A percentile compares a stretch with the other conserved stretches of the same genome.
Evolutionary conservation across 2,888 invertebrate genomes (phyloP).

Genomic region (Tineola bisselliella): DNA sequence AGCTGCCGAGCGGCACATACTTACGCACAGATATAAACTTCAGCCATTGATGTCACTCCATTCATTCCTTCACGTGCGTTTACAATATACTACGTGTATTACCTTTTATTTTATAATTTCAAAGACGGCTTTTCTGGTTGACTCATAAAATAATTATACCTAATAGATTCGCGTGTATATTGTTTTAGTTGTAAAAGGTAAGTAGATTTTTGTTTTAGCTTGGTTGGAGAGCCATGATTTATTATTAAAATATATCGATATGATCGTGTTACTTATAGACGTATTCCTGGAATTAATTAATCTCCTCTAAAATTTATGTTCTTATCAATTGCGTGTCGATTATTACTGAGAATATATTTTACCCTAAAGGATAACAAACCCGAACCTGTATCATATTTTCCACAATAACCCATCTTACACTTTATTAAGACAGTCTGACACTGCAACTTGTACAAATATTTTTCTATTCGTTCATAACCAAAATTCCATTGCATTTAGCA

Average conservation of each 20-base stretch:
- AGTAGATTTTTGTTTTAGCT: too few species aligned
- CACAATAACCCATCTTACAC: background rate
- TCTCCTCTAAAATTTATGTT: background rate
- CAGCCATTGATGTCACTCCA: conserved; percentile 6
- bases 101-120: background rate
- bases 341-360: background rate
- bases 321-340: background rate
- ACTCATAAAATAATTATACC: background rate
- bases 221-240: too few species aligned
- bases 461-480: background rate
- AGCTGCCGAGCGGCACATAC: background rate
- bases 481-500: conserved; percentile 8
- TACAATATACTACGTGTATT: conserved; percentile 1
- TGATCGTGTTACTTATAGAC: background rate
- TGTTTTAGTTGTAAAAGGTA: too few species aligned
- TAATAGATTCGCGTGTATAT: too few species aligned
- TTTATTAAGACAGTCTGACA: background rate
- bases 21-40: conserved; percentile 2
- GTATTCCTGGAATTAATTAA: background rate
- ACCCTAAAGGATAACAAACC: background rate
- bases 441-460: background rate
- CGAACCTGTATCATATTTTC: background rate
- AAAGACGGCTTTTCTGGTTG: background rate
- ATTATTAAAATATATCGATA: too few species aligned
- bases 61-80: conserved; percentile 5